Evolutionary conservation across 2,888 invertebrate genomes (phyloP).

Genomic region (Oscheius sp.): DNA sequence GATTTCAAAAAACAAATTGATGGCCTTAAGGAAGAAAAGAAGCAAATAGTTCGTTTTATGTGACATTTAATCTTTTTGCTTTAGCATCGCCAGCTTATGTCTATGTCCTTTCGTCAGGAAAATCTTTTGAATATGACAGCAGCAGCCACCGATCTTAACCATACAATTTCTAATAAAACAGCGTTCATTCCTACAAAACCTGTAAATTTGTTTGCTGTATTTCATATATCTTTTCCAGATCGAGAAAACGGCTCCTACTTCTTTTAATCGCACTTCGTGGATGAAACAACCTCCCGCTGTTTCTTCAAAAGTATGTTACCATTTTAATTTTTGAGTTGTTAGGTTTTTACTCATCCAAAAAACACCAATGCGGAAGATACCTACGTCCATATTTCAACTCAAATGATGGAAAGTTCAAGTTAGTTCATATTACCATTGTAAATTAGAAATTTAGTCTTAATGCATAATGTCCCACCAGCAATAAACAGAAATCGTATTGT

Average conservation of each 20-base stretch:
- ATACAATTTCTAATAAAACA: background rate
- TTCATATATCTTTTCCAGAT: background rate
- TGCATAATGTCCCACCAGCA: background rate
- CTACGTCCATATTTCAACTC: conserved; percentile 13
- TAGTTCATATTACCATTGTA: background rate
- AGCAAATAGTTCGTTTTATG: conserved; percentile 1
- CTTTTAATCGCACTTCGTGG: conserved; percentile 4
- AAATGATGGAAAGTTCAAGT: conserved; percentile 22
- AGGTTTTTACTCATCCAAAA: conserved; percentile 9
- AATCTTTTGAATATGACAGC: conserved; percentile 6
- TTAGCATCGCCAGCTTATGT: conserved; percentile 2
- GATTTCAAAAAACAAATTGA: conserved; percentile 1
- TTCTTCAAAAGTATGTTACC: background rate
- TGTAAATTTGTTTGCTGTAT: background rate
- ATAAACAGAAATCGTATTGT: background rate
- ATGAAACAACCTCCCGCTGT: background rate
- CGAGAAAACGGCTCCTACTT: background rate
- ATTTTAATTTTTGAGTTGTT: background rate
- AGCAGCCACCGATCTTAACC: background rate
- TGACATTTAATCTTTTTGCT: background rate
- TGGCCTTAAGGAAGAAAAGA: background rate
- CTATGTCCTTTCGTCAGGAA: conserved; percentile 9
- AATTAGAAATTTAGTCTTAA: background rate
- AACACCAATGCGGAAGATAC: conserved; percentile 5
- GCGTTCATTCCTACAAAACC: conserved; percentile 12